These are phyloP conservation scores for Hermatobates lingyangjiaoensis DNA, from an alignment of 1,140 invertebrate species.

Conservation along the genomic window DNA sequence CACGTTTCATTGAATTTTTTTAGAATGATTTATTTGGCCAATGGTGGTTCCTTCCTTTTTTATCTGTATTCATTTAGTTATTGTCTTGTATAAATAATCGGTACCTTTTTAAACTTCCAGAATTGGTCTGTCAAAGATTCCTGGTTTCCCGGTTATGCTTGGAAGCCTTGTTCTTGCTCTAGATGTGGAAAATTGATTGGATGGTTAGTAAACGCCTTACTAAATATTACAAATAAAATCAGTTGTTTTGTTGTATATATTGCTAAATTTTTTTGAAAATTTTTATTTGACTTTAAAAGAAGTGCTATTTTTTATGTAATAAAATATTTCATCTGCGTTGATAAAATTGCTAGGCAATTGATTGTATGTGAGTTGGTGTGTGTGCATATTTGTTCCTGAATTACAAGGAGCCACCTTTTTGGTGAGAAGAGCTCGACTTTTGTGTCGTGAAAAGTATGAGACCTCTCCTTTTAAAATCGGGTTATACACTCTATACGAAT, in stretches of 20 bases:
- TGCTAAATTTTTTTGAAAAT: no score
- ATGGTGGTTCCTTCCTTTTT: neutral
- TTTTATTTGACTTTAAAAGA: no score
- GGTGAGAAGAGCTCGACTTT: no score
- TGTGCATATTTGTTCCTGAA: no score
- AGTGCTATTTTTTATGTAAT: no score
- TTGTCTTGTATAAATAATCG: neutral
- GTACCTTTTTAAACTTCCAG: neutral
- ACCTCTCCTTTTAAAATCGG: no score
- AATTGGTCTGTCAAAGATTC: constrained; percentile 21
- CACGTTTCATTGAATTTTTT: neutral
- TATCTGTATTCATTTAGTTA: neutral
- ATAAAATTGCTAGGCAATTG: no score
- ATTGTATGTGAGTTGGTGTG: no score
- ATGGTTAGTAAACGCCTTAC: constrained; percentile 23
- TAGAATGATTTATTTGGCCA: neutral
- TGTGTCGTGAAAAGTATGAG: no score
- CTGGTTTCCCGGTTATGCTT: constrained; percentile 29
- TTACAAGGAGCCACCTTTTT: no score
- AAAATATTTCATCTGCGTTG: no score
- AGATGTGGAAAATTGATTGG: constrained; percentile 26
- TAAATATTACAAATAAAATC: neutral
- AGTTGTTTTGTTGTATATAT: neutral
- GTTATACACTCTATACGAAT: no score
- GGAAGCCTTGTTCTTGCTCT: constrained; percentile 26